A percentile compares a stretch with the other conserved stretches of the same genome.
phyloP scores from a whole-genome alignment of 2,888 invertebrate species.

The Sclerodermus sp. region DNA sequence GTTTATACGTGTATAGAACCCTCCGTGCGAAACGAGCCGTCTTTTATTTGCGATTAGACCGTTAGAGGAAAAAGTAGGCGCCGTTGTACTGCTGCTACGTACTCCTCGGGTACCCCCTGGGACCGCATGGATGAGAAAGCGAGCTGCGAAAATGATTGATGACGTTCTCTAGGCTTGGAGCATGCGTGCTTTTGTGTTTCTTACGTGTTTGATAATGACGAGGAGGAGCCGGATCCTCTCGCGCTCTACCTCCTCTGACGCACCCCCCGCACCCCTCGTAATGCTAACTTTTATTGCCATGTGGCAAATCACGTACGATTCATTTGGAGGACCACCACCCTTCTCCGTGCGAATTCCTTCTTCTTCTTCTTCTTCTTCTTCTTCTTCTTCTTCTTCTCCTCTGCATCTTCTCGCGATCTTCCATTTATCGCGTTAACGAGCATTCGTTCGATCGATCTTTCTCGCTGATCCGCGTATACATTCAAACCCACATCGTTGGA shows the following conservation, averaged over 20 bases:
- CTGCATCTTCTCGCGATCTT: neutral
- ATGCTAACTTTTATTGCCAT: slow-evolving; percentile 33
- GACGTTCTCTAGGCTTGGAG: neutral
- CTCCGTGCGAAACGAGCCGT: slow-evolving; percentile 18
- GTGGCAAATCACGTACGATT: too few species aligned
- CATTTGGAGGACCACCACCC: too few species aligned
- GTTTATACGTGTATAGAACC: slow-evolving; percentile 33
- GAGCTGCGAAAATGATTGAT: slow-evolving; percentile 11
- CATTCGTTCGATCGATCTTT: too few species aligned
- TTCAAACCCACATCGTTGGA: too few species aligned
- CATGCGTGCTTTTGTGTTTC: too few species aligned
- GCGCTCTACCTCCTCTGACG: slow-evolving; percentile 5
- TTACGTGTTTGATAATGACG: too few species aligned
- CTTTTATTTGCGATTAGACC: slow-evolving; percentile 22
- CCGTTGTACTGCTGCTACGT: slow-evolving; percentile 2
- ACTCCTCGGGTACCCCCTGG: too few species aligned
- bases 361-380: neutral
- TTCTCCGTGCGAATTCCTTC: too few species aligned
- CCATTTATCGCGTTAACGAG: slow-evolving; percentile 1
- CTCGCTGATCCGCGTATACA: too few species aligned
- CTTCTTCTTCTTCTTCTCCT: neutral
- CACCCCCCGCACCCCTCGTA: slow-evolving; percentile 15
- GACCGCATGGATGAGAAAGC: slow-evolving; percentile 10
- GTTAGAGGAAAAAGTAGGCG: slow-evolving; percentile 15
- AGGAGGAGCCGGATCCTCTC: too few species aligned